These are phyloP conservation scores for Petrocephalus microphthalmus DNA, from an alignment of 2,113 vertebrate species.

Conservation along the genomic window DNA sequence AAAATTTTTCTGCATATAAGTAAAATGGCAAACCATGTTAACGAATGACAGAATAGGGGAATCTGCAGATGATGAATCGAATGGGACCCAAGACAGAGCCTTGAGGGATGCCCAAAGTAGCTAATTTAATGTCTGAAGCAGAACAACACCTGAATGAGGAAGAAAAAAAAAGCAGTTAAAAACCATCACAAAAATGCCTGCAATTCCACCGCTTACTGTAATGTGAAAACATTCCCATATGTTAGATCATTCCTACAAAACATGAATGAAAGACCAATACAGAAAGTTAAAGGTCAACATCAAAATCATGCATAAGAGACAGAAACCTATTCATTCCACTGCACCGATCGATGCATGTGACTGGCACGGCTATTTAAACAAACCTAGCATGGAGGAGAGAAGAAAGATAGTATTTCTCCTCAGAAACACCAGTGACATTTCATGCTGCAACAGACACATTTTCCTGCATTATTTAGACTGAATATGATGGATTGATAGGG, in stretches of 20 bases:
- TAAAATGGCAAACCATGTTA: background rate
- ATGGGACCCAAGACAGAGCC: background rate
- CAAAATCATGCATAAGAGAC: background rate
- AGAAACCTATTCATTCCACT: background rate
- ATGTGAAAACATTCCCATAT: background rate
- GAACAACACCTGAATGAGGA: background rate
- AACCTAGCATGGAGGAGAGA: constrained; percentile 71
- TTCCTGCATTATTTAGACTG: background rate
- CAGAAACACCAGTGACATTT: constrained; percentile 43
- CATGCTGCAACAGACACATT: background rate
- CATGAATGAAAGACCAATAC: background rate
- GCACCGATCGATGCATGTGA: background rate
- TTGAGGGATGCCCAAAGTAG: background rate
- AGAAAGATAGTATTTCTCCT: constrained; percentile 76
- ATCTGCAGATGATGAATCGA: background rate
- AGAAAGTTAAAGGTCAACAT: background rate
- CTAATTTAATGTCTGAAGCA: background rate
- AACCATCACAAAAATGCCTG: background rate
- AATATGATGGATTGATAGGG: background rate
- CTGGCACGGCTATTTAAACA: constrained; percentile 23
- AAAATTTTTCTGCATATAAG: background rate
- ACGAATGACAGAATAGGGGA: background rate
- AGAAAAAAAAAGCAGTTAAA: background rate
- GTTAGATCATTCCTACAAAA: background rate
- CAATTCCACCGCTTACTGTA: background rate